Evolutionary conservation across 2,888 invertebrate species (phyloP), one percentile per base, ranked within the genome.

Genomic region (Drosophila paucipuncta): DNA sequence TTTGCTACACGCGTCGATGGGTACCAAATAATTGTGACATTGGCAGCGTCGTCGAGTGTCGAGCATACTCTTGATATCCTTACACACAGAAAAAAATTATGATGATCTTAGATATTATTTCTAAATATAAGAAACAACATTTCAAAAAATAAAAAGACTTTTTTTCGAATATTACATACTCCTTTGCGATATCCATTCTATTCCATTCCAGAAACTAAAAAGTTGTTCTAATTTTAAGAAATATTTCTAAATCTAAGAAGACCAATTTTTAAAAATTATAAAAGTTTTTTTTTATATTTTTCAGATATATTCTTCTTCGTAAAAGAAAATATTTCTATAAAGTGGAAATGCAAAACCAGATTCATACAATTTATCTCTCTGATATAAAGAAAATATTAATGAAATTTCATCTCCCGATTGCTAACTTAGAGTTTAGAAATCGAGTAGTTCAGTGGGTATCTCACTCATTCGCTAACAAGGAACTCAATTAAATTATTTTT

Each of bases 11-110:
- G 59, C 47, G 28, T 35, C 54, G 37, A 25, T 69, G 49, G 54
- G 73, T 54, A 80, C 74, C 82, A 89, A 90, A 90, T 87, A 87
- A 87, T 87, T 87, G 90, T 89, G 88, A 90, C 88, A 89, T 89
- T 90, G 85, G 73, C 85, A 62, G 57, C 68, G 66, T 60, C 66
- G 73, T 80, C 88, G 72, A 85, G 85, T 90, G 80, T 80, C 85
- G 47, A 47, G 80, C 82, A 89, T 77, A 80, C 82, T 90, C 77
- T 67, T 58, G 65, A 50, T 74, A 49, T 78, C 66, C 73, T 66
- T 81, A 52, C 52, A 67, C 47, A 9, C 16, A 16, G 4, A 25
- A 47, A 47, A 47, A 47, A 47, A 16, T 22, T 22, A 47, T 2
- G 6, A 47, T 47, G 7, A 16, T 2, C 4, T 13, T 16, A 47